Evolutionary conservation across 2,113 vertebrate species (phyloP).

Genomic region (Eublepharis macularius): DNA sequence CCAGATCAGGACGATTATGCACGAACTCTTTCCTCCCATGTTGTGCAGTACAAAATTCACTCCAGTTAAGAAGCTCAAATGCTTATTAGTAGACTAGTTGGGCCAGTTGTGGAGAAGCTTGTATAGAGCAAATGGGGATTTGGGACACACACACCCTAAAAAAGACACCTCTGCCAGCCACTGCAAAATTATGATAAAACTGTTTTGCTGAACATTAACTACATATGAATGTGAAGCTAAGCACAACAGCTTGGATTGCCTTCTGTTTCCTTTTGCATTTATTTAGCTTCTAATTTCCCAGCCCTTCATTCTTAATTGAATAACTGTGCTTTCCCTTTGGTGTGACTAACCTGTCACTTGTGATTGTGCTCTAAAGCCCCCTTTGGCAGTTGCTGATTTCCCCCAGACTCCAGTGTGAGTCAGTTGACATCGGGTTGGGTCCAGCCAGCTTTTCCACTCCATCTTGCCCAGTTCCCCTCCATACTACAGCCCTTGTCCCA

Average conservation of each 20-base stretch:
- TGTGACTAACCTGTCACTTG: slow-evolving; percentile 19
- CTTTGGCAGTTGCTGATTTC: neutral
- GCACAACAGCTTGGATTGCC: slow-evolving; percentile 60
- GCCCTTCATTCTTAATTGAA: slow-evolving; percentile 30
- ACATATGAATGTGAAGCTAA: slow-evolving; percentile 24
- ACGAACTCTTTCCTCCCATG: neutral
- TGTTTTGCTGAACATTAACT: slow-evolving; percentile 55
- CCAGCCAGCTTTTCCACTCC: too few relatives aligned
- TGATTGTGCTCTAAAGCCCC: neutral
- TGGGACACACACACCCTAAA: too few relatives aligned
- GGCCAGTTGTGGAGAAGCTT: slow-evolving; percentile 33
- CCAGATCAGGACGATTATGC: neutral
- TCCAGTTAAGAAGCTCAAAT: neutral
- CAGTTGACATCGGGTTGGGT: too few relatives aligned
- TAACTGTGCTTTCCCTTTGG: neutral
- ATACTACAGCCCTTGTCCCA: too few relatives aligned
- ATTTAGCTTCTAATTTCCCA: slow-evolving; percentile 41
- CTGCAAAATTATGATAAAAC: slow-evolving; percentile 63
- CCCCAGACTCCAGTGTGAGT: neutral
- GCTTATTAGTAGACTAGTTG: slow-evolving; percentile 24
- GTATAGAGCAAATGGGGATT: neutral
- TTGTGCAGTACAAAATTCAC: neutral
- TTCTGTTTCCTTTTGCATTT: slow-evolving; percentile 62
- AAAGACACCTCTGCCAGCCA: slow-evolving; percentile 40
- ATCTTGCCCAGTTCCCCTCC: too few relatives aligned